A percentile compares a stretch with the other conserved stretches of the same genome.
Evolutionary conservation across 2,888 invertebrate species (phyloP).

Genomic region (Drosophila leonis): DNA sequence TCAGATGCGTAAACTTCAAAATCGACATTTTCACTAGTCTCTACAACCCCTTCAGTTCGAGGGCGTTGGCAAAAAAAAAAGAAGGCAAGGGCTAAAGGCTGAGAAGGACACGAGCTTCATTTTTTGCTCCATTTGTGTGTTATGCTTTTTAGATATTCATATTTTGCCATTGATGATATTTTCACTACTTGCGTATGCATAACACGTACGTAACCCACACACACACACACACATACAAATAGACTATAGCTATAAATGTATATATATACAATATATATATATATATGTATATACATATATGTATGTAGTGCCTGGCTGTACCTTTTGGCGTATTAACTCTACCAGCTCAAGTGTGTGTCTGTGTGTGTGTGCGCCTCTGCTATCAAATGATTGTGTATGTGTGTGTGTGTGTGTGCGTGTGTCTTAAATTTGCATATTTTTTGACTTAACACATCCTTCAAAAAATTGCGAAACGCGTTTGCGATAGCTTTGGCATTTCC

Average conservation of each 20-base stretch:
- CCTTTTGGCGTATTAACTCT: constrained; percentile 62
- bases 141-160: constrained; percentile 81
- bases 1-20: constrained; percentile 59
- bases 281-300: constrained; percentile 1
- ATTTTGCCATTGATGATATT: constrained; percentile 80
- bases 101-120: constrained; percentile 49
- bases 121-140: constrained; percentile 68
- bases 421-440: constrained; percentile 75
- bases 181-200: constrained; percentile 80
- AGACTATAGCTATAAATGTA: constrained; percentile 21
- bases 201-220: constrained; percentile 67
- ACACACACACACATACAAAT: constrained; percentile 29
- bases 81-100: not conserved
- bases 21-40: constrained; percentile 75
- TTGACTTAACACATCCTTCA: constrained; percentile 81
- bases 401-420: constrained; percentile 29
- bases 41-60: constrained; percentile 15
- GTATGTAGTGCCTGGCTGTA: constrained; percentile 36
- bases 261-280: not conserved
- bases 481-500: constrained; percentile 80
- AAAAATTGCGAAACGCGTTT: constrained; percentile 80
- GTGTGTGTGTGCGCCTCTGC: constrained; percentile 15
- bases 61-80: not conserved
- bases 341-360: constrained; percentile 35
- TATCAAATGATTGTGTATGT: constrained; percentile 16